A percentile compares a stretch with the other conserved stretches of the same genome.
Conservation (phyloP, 1,140 invertebrate genomes). For the Tetramorium alpestre region DNA sequence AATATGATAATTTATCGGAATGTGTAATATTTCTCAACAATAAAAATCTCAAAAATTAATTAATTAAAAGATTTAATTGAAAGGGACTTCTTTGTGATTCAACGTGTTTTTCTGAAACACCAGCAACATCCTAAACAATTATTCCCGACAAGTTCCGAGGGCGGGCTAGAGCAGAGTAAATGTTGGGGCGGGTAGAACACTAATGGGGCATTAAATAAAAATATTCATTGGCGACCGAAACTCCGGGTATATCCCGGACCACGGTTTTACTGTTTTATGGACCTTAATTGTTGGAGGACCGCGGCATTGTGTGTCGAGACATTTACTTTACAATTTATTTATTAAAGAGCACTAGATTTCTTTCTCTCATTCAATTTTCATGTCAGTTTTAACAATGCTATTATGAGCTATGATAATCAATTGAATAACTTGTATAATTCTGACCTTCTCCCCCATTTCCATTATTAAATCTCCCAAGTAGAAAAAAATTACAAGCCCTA, state of each 20-base stretch:
- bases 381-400: background rate
- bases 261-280: constrained; percentile 72
- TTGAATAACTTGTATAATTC: background rate
- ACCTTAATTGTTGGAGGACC: constrained; percentile 74
- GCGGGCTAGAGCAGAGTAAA: constrained; percentile 42
- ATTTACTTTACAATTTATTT: constrained; percentile 69
- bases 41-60: constrained; percentile 25
- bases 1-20: background rate
- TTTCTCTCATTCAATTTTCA: background rate
- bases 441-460: background rate
- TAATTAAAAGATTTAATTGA: constrained; percentile 16
- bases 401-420: background rate
- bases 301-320: constrained; percentile 59
- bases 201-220: constrained; percentile 77
- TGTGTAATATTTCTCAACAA: background rate
- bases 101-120: constrained; percentile 25
- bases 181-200: constrained; percentile 34
- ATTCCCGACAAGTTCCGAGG: constrained; percentile 29
- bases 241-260: background rate
- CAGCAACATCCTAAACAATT: constrained; percentile 46
- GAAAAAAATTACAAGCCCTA: background rate
- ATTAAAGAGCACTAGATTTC: background rate
- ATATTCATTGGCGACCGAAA: constrained; percentile 73
- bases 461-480: background rate
- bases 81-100: background rate